Evolutionary conservation across 2,113 vertebrate genomes (phyloP).

Genomic region (Daboia siamensis): DNA sequence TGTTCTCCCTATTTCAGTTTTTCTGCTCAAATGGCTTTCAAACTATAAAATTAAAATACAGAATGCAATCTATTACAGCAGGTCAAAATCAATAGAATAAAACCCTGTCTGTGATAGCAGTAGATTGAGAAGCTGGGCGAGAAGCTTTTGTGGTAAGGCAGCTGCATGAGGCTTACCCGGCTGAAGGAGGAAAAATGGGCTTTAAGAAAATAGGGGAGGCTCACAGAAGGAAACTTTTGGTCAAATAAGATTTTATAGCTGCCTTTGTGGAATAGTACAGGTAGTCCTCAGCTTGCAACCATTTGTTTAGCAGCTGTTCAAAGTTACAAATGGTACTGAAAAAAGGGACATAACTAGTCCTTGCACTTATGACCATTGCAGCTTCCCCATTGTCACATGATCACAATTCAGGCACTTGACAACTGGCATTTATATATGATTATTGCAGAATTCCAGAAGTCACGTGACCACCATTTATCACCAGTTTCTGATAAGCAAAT

Average conservation of each 20-base stretch:
- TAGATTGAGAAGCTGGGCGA: background rate
- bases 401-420: background rate
- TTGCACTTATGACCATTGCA: background rate
- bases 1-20: background rate
- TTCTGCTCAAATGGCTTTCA: background rate
- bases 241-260: background rate
- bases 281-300: background rate
- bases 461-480: background rate
- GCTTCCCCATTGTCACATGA: background rate
- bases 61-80: background rate
- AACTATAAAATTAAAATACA: background rate
- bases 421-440: background rate
- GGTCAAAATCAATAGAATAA: background rate
- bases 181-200: background rate
- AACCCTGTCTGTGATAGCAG: background rate
- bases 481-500: background rate
- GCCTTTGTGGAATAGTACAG: background rate
- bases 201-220: background rate
- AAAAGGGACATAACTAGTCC: background rate
- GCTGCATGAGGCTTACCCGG: background rate
- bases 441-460: background rate
- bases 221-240: background rate
- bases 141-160: background rate
- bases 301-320: background rate
- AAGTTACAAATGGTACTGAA: background rate